phyloP scores from a whole-genome alignment of 2,797 vertebrate species.

The Siniperca scherzeri region DNA sequence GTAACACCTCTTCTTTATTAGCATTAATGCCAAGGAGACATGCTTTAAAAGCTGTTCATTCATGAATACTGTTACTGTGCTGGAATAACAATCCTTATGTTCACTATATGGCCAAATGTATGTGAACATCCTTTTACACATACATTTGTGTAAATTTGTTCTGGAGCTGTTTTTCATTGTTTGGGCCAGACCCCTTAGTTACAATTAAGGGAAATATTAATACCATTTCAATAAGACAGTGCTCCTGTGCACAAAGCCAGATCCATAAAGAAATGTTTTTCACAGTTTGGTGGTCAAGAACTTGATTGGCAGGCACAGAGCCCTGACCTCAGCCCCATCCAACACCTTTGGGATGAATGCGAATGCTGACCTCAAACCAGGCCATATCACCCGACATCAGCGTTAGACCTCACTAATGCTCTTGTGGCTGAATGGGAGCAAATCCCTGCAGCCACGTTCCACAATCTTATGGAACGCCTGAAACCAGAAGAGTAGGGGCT shows the following conservation, averaged over 20 bases:
- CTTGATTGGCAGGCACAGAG: background rate
- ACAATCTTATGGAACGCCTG: background rate
- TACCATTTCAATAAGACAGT: background rate
- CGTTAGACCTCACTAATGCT: background rate
- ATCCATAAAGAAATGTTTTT: background rate
- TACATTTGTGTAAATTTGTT: background rate
- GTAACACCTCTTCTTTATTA: conserved; percentile 52
- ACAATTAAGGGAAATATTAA: background rate
- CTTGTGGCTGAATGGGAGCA: background rate
- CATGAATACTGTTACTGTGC: conserved; percentile 33
- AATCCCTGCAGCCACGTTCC: conserved; percentile 1
- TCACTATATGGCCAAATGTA: conserved; percentile 4
- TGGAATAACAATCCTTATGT: conserved; percentile 30
- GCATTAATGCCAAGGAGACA: conserved; percentile 15
- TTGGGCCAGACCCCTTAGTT: background rate
- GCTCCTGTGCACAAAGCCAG: background rate
- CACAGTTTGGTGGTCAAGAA: background rate
- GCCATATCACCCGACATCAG: background rate
- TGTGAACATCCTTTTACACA: background rate
- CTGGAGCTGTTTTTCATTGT: background rate
- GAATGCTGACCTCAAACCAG: background rate
- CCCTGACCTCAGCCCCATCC: background rate
- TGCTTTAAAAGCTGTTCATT: conserved; percentile 59
- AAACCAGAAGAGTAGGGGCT: background rate
- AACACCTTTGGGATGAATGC: background rate